Evolutionary conservation across 2,888 invertebrate genomes (phyloP).

Genomic region (Biston betularia): DNA sequence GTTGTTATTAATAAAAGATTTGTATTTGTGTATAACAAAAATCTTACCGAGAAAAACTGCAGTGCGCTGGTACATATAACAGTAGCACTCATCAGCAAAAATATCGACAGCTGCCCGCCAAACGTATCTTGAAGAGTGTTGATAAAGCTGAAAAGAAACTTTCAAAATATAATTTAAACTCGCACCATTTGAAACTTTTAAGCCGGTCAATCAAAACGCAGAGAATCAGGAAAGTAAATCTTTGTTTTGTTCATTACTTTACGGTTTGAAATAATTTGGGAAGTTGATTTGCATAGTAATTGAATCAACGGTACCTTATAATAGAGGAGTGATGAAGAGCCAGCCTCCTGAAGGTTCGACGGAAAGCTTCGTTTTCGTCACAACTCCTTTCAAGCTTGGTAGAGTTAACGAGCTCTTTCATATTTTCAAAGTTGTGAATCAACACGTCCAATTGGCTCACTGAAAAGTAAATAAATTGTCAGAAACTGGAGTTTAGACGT

Average conservation of each 20-base stretch:
- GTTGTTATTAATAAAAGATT: no score
- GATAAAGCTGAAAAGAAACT: slow-evolving; percentile 52
- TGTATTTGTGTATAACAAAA: no score
- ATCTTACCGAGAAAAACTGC: slow-evolving; percentile 63
- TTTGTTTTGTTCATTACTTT: slow-evolving; percentile 32
- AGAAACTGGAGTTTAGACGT: slow-evolving; percentile 38
- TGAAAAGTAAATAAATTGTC: slow-evolving; percentile 53
- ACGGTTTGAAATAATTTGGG: slow-evolving; percentile 23
- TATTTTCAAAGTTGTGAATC: slow-evolving; percentile 67
- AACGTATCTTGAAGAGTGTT: slow-evolving; percentile 55
- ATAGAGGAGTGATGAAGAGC: slow-evolving; percentile 59
- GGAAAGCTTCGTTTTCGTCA: slow-evolving; percentile 60
- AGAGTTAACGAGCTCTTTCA: slow-evolving; percentile 58
- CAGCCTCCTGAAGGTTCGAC: slow-evolving; percentile 55
- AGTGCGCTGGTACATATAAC: slow-evolving; percentile 63
- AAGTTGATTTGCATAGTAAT: slow-evolving; percentile 32
- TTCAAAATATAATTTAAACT: slow-evolving; percentile 15
- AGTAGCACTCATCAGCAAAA: slow-evolving; percentile 51
- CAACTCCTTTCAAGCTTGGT: slow-evolving; percentile 52
- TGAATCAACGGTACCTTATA: slow-evolving; percentile 52
- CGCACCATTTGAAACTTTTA: slow-evolving; percentile 21
- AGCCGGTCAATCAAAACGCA: slow-evolving; percentile 32
- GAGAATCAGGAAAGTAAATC: slow-evolving; percentile 26
- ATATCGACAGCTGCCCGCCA: slow-evolving; percentile 54
- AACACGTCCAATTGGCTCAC: slow-evolving; percentile 69